Conservation (phyloP, 2,797 vertebrate species). For the Acrossocheilus wenchowensis region DNA sequence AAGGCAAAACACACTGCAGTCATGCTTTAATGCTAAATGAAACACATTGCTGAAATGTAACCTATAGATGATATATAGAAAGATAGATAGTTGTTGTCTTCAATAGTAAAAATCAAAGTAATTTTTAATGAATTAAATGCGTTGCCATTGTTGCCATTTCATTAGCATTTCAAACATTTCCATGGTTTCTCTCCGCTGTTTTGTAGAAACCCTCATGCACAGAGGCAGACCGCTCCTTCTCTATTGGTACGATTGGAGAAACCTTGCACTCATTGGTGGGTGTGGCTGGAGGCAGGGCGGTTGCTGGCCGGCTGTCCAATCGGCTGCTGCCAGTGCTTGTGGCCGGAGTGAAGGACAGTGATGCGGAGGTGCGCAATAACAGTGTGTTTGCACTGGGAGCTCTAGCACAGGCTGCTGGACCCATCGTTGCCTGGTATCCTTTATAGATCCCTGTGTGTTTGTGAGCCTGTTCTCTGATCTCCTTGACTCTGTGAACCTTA, state of each 20-base stretch:
- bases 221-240: slow-evolving; percentile 88
- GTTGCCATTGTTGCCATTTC: background rate
- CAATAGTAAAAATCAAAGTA: background rate
- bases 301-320: slow-evolving; percentile 83
- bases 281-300: slow-evolving; percentile 67
- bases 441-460: slow-evolving; percentile 14
- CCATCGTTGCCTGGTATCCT: slow-evolving; percentile 86
- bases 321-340: slow-evolving; percentile 82
- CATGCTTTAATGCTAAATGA: background rate
- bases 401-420: slow-evolving; percentile 84
- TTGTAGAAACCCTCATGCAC: slow-evolving; percentile 84
- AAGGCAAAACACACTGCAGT: background rate
- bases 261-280: slow-evolving; percentile 78
- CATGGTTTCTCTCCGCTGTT: background rate
- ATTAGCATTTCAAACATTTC: background rate
- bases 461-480: background rate
- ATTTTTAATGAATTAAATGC: background rate
- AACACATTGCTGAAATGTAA: background rate
- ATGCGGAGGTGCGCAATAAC: slow-evolving; percentile 90
- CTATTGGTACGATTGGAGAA: slow-evolving; percentile 84
- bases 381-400: slow-evolving; percentile 86
- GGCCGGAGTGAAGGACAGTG: slow-evolving; percentile 75
- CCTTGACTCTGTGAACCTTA: slow-evolving; percentile 67
- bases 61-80: no score
- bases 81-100: background rate